A percentile compares a stretch with the other conserved stretches of the same genome.
Evolutionary conservation across 2,113 vertebrate species (phyloP).

Genomic region (Lipophrys pholis): DNA sequence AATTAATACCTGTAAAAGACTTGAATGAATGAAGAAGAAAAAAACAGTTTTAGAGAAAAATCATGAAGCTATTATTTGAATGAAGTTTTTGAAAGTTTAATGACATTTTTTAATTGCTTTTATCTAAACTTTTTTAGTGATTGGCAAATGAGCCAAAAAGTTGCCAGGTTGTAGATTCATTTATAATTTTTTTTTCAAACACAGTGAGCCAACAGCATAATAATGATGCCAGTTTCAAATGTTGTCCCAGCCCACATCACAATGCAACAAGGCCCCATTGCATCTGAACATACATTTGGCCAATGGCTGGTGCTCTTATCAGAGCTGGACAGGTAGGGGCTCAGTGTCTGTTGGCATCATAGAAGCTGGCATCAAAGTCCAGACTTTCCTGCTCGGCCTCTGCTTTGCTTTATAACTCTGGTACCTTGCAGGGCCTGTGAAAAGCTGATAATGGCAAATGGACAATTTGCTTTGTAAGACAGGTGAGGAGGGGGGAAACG

Average conservation of each 20-base stretch:
- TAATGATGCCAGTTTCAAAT: neutral
- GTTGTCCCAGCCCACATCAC: slow-evolving; percentile 12
- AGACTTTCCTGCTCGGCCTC: slow-evolving; percentile 10
- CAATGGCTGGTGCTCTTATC: slow-evolving; percentile 47
- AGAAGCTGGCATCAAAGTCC: slow-evolving; percentile 34
- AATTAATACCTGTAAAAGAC: too few relatives aligned
- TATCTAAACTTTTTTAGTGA: too few relatives aligned
- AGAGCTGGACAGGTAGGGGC: slow-evolving; percentile 42
- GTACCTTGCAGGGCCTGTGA: slow-evolving; percentile 21
- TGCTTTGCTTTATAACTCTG: slow-evolving; percentile 4
- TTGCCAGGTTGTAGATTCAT: neutral
- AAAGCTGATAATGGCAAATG: slow-evolving; percentile 38
- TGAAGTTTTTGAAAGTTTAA: too few relatives aligned
- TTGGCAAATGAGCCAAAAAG: slow-evolving; percentile 3
- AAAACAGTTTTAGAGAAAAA: too few relatives aligned
- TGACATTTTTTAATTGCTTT: too few relatives aligned
- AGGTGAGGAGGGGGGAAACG: neutral
- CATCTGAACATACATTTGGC: slow-evolving; percentile 11
- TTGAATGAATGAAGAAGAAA: too few relatives aligned
- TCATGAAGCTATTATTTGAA: too few relatives aligned
- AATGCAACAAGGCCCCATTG: slow-evolving; percentile 17
- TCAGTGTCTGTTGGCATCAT: slow-evolving; percentile 28
- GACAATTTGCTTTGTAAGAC: slow-evolving; percentile 5
- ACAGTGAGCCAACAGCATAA: too few relatives aligned
- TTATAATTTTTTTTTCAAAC: too few relatives aligned